Evolutionary conservation across 1,140 invertebrate genomes (phyloP), one percentile per base, ranked within the genome.

Genomic region (Zaprionus taronus): DNA sequence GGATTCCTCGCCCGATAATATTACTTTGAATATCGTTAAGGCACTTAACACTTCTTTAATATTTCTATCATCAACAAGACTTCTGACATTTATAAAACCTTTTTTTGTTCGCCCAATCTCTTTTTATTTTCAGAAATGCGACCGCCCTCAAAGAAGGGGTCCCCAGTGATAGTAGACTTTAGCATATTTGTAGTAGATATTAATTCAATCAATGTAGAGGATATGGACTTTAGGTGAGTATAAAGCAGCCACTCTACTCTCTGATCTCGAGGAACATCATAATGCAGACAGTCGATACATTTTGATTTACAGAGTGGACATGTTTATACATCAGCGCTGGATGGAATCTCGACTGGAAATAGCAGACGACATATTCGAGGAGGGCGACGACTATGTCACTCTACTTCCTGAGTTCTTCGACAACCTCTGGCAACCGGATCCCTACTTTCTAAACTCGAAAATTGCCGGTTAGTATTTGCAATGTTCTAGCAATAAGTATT

Each of bases 381-480:
- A 96, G 79, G 96, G 95, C 4, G 96, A 97, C 69, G 96, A 97
- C 80, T 96, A 96, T 69, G 94, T 97, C 1, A 96, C 96, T 14
- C 91, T 97, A 34, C 96, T 97, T 20, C 95, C 95, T 15, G 96
- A 96, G 91, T 96, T 96, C 92, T 96, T 96, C 81, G 96, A 97
- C 79, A 96, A 96, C 81, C 94, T 97, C 4, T 98, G 97, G 97
- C 96, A 97, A 89, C 97, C 97, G 0, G 97, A 98, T 93, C 95
- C 96, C 7, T 97, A 97, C 91, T 97, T 97, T 92, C 93, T 97
- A 4, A 97, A 97, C 93, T 96, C 96, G 2, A 97, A 97, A 94
- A 95, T 96, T 49, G 96, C 96, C 81, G 96, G 96, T 96, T 93
- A 93, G 91, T 91, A 20, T 36, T 58, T 24, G 9, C 17, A 26